Evolutionary conservation across 1,140 invertebrate species (phyloP).

Genomic region (Macrostomum lignano): DNA sequence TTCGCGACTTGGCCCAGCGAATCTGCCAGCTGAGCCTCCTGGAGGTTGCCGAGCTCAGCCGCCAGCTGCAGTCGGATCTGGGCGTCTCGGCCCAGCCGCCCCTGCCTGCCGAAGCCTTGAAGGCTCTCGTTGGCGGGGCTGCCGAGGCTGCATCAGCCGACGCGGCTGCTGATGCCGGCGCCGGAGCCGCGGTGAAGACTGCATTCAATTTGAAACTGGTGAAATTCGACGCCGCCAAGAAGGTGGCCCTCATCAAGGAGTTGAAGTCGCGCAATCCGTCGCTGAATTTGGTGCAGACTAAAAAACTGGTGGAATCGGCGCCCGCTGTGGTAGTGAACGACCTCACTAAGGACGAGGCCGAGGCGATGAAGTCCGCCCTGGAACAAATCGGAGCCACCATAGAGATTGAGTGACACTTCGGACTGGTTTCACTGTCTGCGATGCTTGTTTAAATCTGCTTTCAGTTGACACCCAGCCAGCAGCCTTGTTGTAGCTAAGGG

Average conservation of each 20-base stretch:
- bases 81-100: not conserved
- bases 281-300: conserved; percentile 81
- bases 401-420: too few species aligned
- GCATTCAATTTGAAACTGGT: conserved; percentile 50
- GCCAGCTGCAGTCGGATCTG: conserved; percentile 21
- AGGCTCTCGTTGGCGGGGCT: not conserved
- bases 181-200: conserved; percentile 32
- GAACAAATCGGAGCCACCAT: too few species aligned
- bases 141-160: not conserved
- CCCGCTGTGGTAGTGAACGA: conserved; percentile 63
- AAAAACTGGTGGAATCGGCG: conserved; percentile 81
- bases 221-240: conserved; percentile 70
- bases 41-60: conserved; percentile 57
- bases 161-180: conserved; percentile 32
- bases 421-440: too few species aligned
- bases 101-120: not conserved
- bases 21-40: conserved; percentile 54
- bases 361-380: conserved; percentile 71
- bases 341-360: conserved; percentile 69
- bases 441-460: too few species aligned
- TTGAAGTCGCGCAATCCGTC: conserved; percentile 60
- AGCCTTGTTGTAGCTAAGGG: too few species aligned
- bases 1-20: too few species aligned
- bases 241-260: conserved; percentile 80
- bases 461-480: too few species aligned